A percentile compares a stretch with the other conserved stretches of the same genome.
phyloP scores from a whole-genome alignment of 1,140 invertebrate species.

The Euura lappo region DNA sequence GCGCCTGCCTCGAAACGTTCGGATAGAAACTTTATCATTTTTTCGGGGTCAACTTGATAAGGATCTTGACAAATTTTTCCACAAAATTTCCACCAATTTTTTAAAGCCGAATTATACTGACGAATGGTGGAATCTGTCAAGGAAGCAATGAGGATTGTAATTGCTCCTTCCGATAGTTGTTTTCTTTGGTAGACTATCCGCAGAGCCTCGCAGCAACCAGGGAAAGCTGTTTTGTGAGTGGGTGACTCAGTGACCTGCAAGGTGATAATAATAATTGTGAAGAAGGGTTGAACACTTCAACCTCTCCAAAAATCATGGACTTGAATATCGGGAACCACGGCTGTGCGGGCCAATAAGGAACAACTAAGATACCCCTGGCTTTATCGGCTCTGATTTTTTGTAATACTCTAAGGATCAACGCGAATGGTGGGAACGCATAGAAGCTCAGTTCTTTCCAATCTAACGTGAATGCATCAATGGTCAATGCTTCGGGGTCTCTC shows the following conservation, averaged over 20 bases:
- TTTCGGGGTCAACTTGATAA: conserved; percentile 8
- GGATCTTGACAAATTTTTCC: conserved; percentile 14
- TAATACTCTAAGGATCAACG: conserved; percentile 14
- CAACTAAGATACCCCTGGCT: conserved; percentile 18
- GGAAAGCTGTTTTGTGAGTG: conserved; percentile 19
- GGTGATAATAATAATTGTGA: no score
- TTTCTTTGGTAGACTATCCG: conserved; percentile 19
- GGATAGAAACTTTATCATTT: conserved; percentile 22
- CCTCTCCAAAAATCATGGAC: no score
- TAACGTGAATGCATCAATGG: conserved; percentile 29
- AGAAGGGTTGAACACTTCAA: no score
- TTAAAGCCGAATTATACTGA: conserved; percentile 35
- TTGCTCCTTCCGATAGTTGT: conserved; percentile 21
- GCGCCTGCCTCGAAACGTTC: conserved; percentile 29
- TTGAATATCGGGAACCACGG: not conserved
- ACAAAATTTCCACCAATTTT: conserved; percentile 27
- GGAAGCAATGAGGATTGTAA: conserved; percentile 29
- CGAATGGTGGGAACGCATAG: conserved; percentile 12
- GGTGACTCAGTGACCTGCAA: conserved; percentile 11
- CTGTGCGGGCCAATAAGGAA: conserved; percentile 21
- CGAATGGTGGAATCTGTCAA: conserved; percentile 35
- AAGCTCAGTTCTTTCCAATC: conserved; percentile 3
- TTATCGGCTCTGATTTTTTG: conserved; percentile 18
- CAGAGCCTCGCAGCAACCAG: conserved; percentile 29
- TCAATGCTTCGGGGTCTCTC: conserved; percentile 25